phyloP scores from a whole-genome alignment of 2,888 invertebrate genomes.

The Himalopsyche kuldschensis region DNA sequence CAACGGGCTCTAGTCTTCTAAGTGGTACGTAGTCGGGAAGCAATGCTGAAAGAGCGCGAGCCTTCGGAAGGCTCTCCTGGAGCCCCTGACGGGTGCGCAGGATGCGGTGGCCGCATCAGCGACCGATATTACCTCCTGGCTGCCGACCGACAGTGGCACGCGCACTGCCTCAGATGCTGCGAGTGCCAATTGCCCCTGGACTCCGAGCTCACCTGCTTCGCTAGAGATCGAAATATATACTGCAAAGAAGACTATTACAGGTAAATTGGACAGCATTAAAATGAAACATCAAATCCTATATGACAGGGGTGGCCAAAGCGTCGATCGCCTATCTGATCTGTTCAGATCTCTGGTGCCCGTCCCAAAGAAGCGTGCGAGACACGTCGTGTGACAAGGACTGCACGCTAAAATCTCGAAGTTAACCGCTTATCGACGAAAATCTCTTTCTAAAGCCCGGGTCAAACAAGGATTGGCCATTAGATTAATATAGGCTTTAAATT shows the following conservation, averaged over 20 bases:
- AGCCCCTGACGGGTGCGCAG: conserved; percentile 57
- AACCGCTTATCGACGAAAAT: too few species aligned
- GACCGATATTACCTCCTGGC: conserved; percentile 76
- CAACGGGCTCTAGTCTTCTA: too few species aligned
- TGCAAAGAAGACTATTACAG: conserved; percentile 95
- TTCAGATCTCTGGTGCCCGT: too few species aligned
- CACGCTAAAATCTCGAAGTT: too few species aligned
- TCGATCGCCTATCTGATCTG: too few species aligned
- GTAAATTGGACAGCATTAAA: conserved; percentile 54
- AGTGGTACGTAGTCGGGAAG: background rate
- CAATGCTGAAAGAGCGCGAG: conserved; percentile 69
- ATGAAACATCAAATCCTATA: background rate
- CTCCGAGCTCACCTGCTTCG: conserved; percentile 85
- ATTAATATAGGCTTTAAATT: too few species aligned
- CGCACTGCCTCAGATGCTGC: conserved; percentile 78
- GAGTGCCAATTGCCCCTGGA: conserved; percentile 84
- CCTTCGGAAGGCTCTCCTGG: conserved; percentile 60
- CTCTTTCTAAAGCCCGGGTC: too few species aligned
- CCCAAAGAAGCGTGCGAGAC: too few species aligned
- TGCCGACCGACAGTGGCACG: conserved; percentile 89
- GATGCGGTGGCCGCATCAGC: conserved; percentile 65
- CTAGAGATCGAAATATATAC: conserved; percentile 86
- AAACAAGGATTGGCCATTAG: too few species aligned
- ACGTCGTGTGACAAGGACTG: too few species aligned
- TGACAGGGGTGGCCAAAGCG: too few species aligned